Evolutionary conservation across 2,888 invertebrate genomes (phyloP), one percentile per base, ranked within the genome.

Genomic region (Lysandra bellargus): DNA sequence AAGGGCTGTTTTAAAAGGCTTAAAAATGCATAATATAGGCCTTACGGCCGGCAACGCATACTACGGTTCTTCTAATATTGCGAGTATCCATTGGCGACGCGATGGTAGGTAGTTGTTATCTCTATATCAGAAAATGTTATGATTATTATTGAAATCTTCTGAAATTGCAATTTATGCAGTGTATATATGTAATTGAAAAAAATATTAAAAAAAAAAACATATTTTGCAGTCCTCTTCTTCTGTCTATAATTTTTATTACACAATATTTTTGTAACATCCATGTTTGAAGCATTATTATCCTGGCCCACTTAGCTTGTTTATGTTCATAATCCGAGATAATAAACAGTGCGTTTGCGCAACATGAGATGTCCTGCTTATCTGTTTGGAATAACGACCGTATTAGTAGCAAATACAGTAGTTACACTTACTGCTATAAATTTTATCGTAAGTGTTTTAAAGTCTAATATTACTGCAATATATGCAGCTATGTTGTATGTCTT

Each of bases 301-400:
- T 78, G 78, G 14, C 64, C 78, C 23, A 78, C 78, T 78, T 78
- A 78, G n/a, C 44, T 78, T 78, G 78, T 78, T 78, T 78, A 78
- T 78, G 78, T 78, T 78, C 33, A 76, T 76, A 76, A 78, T 78
- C 78, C 78, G 37, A 78, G 61, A 60, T 78, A 78, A 78, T 78
- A 78, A 78, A 78, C 78, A 78, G 61, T 78, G 64, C 61, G 40
- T 78, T 78, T 78, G 64, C 78, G 78, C 78, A 78, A 78, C 64
- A 61, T 40, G 78, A 78, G 60, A 78, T 37, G 57, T 60, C 60
- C 78, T 78, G 61, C 77, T 61, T 78, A 78, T 37, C 61, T 78
- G 33, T 61, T 78, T 78, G 78, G 23, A 78, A 78, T 61, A 61
- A 78, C 57, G 78, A 60, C 53, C 44, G 60, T 60, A 37, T 60